Evolutionary conservation across 2,797 vertebrate species (phyloP), one percentile per base, ranked within the genome.

Genomic region (Lacerta viridis): DNA sequence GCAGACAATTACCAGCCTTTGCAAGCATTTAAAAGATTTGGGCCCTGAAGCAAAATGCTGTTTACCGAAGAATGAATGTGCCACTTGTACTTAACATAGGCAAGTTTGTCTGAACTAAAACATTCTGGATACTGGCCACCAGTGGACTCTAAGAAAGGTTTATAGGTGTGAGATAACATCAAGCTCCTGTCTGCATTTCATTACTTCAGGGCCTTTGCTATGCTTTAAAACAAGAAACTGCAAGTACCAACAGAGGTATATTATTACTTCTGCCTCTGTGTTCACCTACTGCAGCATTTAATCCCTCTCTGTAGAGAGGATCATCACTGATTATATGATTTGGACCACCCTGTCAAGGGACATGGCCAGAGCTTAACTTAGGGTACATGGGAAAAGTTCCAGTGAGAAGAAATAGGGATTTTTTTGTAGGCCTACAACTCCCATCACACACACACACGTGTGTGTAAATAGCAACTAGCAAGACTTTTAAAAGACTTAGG

Each of bases 121-220:
- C 82, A 91, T 43, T 91, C 94, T 94, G 96, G 95, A 95, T 95
- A 91, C 91, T 85, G 95, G 96, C 96, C 93, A 96, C 94, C 86
- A 2, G 91, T 87, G 97, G 96, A 94, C 96, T 93, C 89, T 89
- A 25, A 93, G 94, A 84, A 81, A 94, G 91, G 92, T 96, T 96
- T 96, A 91, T 92, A 84, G 91, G 94, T 87, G 87, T 85, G 61
- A 88, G 96, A 97, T 96, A 97, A 94, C 93, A 97, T 97, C 95
- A 87, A 2, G 50, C 91, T 95, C 80, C 95, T 43, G 95, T 96
- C 96, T 96, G 68, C 94, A 80, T 93, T 95, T 94, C 93, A 88
- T 90, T 95, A 94, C 96, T 95, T 17, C 89, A 82, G 96, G 96
- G 95, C 90, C 93, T 94, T 88, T 88, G 64, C 93, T 90, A 80